These are phyloP conservation scores for Drosophila monieri DNA, from an alignment of 2,888 invertebrate genomes.

Conservation along the genomic window DNA sequence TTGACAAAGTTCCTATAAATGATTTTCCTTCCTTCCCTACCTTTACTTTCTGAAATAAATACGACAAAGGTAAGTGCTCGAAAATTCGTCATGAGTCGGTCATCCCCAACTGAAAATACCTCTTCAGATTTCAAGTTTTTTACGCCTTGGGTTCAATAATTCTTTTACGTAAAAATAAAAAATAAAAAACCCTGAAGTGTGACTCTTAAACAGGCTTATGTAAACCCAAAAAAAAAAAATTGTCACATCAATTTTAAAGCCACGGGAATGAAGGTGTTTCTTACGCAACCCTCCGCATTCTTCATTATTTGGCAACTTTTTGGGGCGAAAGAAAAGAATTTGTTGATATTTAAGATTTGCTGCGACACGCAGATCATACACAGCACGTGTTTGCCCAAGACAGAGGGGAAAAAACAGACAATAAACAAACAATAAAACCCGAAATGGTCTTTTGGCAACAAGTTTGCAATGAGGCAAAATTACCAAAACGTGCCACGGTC, in stretches of 20 bases:
- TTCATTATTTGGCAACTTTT: constrained; percentile 9
- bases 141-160: constrained; percentile 34
- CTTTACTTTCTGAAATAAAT: background rate
- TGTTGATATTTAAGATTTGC: constrained; percentile 42
- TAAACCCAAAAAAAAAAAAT: constrained; percentile 8
- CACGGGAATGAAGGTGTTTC: constrained; percentile 6
- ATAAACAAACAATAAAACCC: constrained; percentile 40
- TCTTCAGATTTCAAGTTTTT: constrained; percentile 42
- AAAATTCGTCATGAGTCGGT: constrained; percentile 61
- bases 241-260: background rate
- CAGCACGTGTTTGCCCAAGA: constrained; percentile 48
- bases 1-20: background rate
- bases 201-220: constrained; percentile 33
- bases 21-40: background rate
- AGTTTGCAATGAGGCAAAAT: constrained; percentile 64
- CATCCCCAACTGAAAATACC: constrained; percentile 54
- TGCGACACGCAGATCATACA: constrained; percentile 40
- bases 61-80: constrained; percentile 46
- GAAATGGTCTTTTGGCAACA: constrained; percentile 39
- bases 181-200: constrained; percentile 16
- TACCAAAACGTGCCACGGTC: constrained; percentile 72
- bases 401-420: constrained; percentile 18
- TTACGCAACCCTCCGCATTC: constrained; percentile 19
- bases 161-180: constrained; percentile 17
- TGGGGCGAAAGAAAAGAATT: constrained; percentile 5